Evolutionary conservation across 2,888 invertebrate genomes (phyloP), one percentile per base, ranked within the genome.

Genomic region (Microdon myrmicae): DNA sequence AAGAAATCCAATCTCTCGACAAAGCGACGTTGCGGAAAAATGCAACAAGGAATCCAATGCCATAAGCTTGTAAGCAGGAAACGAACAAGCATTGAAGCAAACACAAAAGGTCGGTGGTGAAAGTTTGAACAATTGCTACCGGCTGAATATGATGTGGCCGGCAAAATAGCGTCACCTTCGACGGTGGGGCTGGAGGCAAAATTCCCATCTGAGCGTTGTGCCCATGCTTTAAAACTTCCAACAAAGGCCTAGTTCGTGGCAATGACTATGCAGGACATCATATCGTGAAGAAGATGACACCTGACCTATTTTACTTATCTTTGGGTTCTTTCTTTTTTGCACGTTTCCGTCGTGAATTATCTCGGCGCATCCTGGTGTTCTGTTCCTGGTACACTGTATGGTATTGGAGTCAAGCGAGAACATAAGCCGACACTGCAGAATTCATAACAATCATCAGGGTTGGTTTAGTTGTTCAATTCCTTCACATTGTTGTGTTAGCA

Each of bases 291-390:
- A 55, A 44, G 25, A 56, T 56, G 64, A 64, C 45, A 41, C 20
- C 51, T 58, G 64, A 47, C 64, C 41, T 37, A 64, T 29, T 58
- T 58, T 53, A 23, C 12, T 31, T 43, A 34, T 58, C 51, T 47
- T 53, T 32, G 47, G 51, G 41, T 53, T 37, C 25, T 41, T 22
- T 37, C 25, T 41, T 22, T 16, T 28, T 20, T 45, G 43, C 6
- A 49, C 4, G 29, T 16, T 22, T 23, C 29, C 13, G 16, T 20
- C 34, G 9, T 20, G n/a, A 16, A 9, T 28, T 47, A 23, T 34
- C 35, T 7, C 44, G 25, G 17, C 3, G 13, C 12, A 28, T 12
- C 7, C n/a, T 29, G 13, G 6, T 29, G 13, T 13, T 29, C 8
- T 2, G 7, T n/a, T 20, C 5, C 23, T 5, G 6, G 9, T 31